Conservation (phyloP, 2,888 invertebrate species). For the Amblyteles armatorius region DNA sequence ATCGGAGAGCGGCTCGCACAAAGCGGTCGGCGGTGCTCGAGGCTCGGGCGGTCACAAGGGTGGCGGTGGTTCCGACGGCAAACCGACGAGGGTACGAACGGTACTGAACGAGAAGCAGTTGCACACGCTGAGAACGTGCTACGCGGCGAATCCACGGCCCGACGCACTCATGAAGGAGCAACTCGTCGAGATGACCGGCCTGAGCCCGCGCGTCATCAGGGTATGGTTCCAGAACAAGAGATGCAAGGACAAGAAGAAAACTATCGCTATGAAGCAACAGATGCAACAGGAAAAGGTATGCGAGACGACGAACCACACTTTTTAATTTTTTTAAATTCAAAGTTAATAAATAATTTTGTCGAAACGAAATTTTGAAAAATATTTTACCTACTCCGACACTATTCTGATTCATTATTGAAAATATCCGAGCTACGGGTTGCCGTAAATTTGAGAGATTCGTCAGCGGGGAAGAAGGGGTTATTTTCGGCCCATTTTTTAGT, state of each 20-base stretch:
- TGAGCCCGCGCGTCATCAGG: constrained; percentile 98
- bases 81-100: constrained; percentile 99
- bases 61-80: constrained; percentile 91
- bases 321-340: constrained; percentile 3
- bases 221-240: constrained; percentile 99
- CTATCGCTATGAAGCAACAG: constrained; percentile 98
- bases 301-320: constrained; percentile 44
- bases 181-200: constrained; percentile 98
- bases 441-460: too few relatives aligned
- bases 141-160: constrained; percentile 98
- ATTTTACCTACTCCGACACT: too few relatives aligned
- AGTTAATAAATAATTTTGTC: too few relatives aligned
- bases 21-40: constrained; percentile 87
- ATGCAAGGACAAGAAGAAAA: constrained; percentile 99
- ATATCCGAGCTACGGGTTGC: not conserved
- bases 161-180: constrained; percentile 99
- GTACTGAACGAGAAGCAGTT: constrained; percentile 99
- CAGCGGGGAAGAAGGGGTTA: too few relatives aligned
- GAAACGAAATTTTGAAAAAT: too few relatives aligned
- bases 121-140: constrained; percentile 98
- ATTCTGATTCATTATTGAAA: constrained; percentile 4
- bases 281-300: constrained; percentile 98
- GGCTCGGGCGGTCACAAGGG: constrained; percentile 87
- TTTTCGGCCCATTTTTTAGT: too few relatives aligned
- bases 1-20: constrained; percentile 95